Conservation (phyloP, 2,113 vertebrate genomes). For the Micronisus gabar region DNA sequence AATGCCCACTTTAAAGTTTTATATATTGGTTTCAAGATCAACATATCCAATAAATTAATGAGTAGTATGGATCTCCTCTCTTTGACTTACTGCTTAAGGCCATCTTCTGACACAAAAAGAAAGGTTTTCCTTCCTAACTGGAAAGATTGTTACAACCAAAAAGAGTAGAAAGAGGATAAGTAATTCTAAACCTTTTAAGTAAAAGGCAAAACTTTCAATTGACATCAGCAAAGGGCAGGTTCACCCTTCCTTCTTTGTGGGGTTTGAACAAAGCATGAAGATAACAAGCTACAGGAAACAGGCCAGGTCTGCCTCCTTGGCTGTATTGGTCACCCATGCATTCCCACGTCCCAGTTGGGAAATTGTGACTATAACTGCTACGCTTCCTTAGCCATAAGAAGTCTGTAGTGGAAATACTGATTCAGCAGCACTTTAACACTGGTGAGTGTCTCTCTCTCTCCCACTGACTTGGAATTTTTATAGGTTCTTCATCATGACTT, state of each 20-base stretch:
- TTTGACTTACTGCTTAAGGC: not conserved
- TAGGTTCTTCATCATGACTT: not conserved
- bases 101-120: not conserved
- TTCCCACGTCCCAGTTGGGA: not conserved
- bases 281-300: not conserved
- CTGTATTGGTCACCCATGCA: not conserved
- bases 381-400: not conserved
- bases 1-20: conserved; percentile 7
- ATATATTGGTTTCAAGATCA: not conserved
- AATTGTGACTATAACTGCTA: not conserved
- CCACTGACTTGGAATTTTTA: conserved; percentile 1
- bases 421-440: not conserved
- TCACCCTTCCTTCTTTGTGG: not conserved
- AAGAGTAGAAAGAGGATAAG: not conserved
- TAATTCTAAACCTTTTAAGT: not conserved
- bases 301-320: not conserved
- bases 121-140: not conserved
- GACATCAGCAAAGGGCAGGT: not conserved
- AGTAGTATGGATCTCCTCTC: not conserved
- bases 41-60: conserved; percentile 17
- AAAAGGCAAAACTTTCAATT: not conserved
- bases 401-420: not conserved
- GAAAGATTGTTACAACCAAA: not conserved
- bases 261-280: not conserved
- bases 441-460: not conserved